Evolutionary conservation across 2,888 invertebrate genomes (phyloP), one percentile per base, ranked within the genome.

Genomic region (Ichneumoninae sp.): DNA sequence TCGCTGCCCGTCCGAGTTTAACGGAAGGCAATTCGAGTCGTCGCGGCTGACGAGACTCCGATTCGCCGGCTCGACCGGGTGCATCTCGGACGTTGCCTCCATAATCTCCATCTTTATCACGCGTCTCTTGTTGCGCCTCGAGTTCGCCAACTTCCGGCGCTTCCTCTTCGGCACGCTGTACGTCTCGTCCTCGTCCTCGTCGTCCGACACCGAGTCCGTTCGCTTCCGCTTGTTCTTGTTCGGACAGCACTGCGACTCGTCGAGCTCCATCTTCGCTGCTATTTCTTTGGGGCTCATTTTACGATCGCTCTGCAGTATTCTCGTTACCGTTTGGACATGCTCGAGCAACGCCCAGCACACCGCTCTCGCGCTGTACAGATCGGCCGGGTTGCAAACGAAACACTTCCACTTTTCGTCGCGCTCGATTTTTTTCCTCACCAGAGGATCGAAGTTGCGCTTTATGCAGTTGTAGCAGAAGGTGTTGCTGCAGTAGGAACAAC

Each of bases 361-460:
- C n/a, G 96, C 96, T 47, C 97, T 95, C 22, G 96, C 92, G 36
- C 95, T 95, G 94, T 95, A 96, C 44, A 97, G 92, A 90, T 96
- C 96, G 82, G 94, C 95, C 0, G 96, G 95, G 88, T 96, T 95
- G 91, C 97, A 97, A 68, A 96, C 96, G 89, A 97, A 97, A 93
- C 97, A 97, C 90, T 96, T 95, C 97, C 97, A 97, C 89, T 96
- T 96, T 92, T 97, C 97, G 87, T 96, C 96, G 81, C 95, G 96
- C 91, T 96, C 96, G 87, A 97, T 97, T 91, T 96, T 96, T 76
- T 95, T 95, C 36, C 97, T 95, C 90, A 96, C 96, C 26, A 95
- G 93, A 3, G 94, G 89, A 10, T 97, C 96, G 80, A 97, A 95
- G 92, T 97, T 97, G 81, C 96, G 95, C 85, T 95, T 95, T 73